phyloP scores from a whole-genome alignment of 1,140 invertebrate species.

The Pygmarrhopalites habei region DNA sequence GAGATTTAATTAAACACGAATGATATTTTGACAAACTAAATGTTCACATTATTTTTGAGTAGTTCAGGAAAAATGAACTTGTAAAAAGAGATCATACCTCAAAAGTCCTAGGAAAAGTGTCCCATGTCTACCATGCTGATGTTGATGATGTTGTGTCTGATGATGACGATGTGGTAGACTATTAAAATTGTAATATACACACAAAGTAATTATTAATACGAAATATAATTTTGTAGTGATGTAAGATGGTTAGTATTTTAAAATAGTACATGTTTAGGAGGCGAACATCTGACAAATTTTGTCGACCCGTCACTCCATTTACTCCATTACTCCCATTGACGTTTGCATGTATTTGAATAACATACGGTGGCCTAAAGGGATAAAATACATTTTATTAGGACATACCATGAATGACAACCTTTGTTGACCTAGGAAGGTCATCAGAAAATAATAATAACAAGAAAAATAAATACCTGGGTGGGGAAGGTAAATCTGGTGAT shows the following conservation, averaged over 20 bases:
- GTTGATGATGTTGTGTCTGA: slow-evolving; percentile 1
- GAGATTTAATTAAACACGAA: too few species aligned
- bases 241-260: slow-evolving; percentile 9
- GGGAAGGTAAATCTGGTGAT: too few species aligned
- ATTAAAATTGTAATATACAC: neutral
- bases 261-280: slow-evolving; percentile 17
- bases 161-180: neutral
- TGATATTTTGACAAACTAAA: too few species aligned
- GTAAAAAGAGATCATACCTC: too few species aligned
- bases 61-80: too few species aligned
- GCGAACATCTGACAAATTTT: slow-evolving; percentile 30
- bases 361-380: slow-evolving; percentile 33
- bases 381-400: too few species aligned
- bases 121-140: neutral
- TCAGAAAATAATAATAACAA: too few species aligned
- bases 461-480: too few species aligned
- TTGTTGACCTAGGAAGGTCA: too few species aligned
- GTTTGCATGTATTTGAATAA: slow-evolving; percentile 27
- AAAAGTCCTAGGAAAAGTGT: slow-evolving; percentile 28
- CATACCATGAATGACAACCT: too few species aligned
- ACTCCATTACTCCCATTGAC: neutral
- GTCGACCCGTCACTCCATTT: neutral
- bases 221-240: neutral
- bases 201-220: neutral
- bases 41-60: too few species aligned